phyloP scores from a whole-genome alignment of 2,797 vertebrate genomes.

The Pogoniulus pusillus region DNA sequence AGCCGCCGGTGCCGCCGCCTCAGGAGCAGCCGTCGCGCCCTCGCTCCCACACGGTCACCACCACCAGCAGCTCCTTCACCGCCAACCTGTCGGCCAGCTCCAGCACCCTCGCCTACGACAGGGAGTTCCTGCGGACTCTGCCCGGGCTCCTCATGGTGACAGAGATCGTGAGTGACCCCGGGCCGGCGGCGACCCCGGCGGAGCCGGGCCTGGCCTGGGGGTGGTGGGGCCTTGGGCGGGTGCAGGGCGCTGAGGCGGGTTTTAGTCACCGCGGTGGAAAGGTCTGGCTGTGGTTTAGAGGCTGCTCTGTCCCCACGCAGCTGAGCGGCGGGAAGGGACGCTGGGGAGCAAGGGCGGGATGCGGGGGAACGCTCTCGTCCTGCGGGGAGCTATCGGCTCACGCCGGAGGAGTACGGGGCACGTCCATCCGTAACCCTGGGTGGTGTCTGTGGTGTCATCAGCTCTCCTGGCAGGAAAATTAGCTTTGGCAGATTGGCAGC shows the following conservation, averaged over 20 bases:
- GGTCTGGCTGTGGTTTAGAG: background rate
- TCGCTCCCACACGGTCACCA: constrained; percentile 78
- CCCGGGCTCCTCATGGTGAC: constrained; percentile 80
- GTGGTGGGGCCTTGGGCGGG: background rate
- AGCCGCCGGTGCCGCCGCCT: background rate
- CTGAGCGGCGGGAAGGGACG: background rate
- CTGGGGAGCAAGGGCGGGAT: accelerated
- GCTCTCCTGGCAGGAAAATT: background rate
- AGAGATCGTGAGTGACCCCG: constrained; percentile 77
- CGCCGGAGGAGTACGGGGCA: background rate
- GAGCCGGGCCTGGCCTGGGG: background rate
- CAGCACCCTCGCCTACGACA: constrained; percentile 79
- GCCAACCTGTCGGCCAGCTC: constrained; percentile 73
- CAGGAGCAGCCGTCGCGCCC: constrained; percentile 59
- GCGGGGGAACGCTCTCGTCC: background rate
- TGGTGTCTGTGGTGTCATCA: accelerated
- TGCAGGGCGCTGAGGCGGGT: accelerated
- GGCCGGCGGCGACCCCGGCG: background rate
- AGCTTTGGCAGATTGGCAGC: background rate
- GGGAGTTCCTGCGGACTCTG: constrained; percentile 77
- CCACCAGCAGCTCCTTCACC: constrained; percentile 78
- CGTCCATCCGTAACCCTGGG: background rate
- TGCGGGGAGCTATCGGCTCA: accelerated
- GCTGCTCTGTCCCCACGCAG: accelerated
- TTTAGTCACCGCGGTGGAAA: background rate